A percentile compares a stretch with the other conserved stretches of the same genome.
Evolutionary conservation across 2,888 invertebrate species (phyloP).

Genomic region (Bruchidius siliquastri): DNA sequence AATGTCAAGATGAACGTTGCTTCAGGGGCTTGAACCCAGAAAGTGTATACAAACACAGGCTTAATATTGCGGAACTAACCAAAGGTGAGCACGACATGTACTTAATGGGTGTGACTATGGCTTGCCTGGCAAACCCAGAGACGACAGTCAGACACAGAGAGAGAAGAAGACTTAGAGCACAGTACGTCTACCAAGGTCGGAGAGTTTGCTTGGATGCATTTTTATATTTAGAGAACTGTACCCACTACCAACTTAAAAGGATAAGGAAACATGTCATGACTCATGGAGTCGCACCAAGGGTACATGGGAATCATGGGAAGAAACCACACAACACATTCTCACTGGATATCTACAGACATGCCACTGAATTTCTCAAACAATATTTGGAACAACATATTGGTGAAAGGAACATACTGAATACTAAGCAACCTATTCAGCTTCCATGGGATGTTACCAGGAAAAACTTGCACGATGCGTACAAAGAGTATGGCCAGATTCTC

Average conservation of each 20-base stretch:
- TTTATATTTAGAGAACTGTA: constrained; percentile 73
- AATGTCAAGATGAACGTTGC: constrained; percentile 72
- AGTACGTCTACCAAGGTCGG: constrained; percentile 73
- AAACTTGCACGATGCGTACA: constrained; percentile 70
- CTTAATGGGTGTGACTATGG: constrained; percentile 80
- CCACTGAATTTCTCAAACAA: constrained; percentile 70
- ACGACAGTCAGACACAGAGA: constrained; percentile 69
- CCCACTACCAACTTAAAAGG: constrained; percentile 72
- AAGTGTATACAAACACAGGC: constrained; percentile 68
- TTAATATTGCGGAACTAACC: constrained; percentile 74
- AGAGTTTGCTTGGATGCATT: constrained; percentile 75
- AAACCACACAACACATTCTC: constrained; percentile 77
- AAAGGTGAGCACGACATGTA: constrained; percentile 83
- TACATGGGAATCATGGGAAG: constrained; percentile 76
- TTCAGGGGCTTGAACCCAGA: constrained; percentile 71
- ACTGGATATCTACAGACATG: constrained; percentile 71
- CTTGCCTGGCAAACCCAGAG: constrained; percentile 69
- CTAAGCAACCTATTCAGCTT: constrained; percentile 52
- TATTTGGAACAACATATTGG: constrained; percentile 65
- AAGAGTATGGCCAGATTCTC: constrained; percentile 65
- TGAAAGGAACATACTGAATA: constrained; percentile 50
- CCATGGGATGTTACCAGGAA: constrained; percentile 60
- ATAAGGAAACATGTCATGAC: constrained; percentile 75
- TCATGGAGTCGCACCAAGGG: constrained; percentile 72
- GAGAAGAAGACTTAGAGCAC: constrained; percentile 65